phyloP scores from a whole-genome alignment of 30 jellyfish, hydroid and myxozoan genomes.

The Nemopilema nomurai region DNA sequence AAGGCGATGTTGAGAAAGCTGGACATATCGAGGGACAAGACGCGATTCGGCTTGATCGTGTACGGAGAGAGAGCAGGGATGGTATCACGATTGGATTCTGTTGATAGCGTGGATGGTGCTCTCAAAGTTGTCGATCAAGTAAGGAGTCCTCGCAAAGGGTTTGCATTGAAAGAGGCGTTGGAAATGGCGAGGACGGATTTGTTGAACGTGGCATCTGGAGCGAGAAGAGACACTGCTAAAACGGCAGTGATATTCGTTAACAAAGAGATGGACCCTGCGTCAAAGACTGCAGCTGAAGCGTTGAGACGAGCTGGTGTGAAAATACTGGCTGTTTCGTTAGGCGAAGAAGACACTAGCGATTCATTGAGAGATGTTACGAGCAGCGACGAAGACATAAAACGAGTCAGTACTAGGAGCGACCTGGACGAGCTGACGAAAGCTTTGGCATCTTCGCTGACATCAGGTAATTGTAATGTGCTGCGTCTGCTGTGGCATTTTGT shows the following conservation, averaged over 20 bases:
- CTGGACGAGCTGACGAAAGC: neutral
- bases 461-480: constrained; percentile 4
- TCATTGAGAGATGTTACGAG: neutral
- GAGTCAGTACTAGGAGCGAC: neutral
- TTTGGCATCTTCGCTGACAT: neutral
- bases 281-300: constrained; percentile 9
- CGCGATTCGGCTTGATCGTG: constrained; percentile 13
- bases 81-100: neutral
- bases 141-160: neutral
- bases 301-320: constrained; percentile 18
- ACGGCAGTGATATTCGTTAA: constrained; percentile 55
- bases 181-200: constrained; percentile 42
- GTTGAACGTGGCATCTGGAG: constrained; percentile 38
- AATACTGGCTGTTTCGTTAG: constrained; percentile 33
- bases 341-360: constrained; percentile 10
- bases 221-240: constrained; percentile 37
- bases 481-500: neutral
- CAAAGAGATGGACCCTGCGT: neutral
- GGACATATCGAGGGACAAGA: neutral
- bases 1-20: constrained; percentile 7
- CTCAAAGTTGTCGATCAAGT: neutral
- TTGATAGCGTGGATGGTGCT: neutral
- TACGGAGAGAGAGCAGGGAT: constrained; percentile 21
- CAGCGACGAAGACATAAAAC: neutral
- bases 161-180: constrained; percentile 43